Evolutionary conservation across 2,797 vertebrate species (phyloP).

Genomic region (Lepilemur ruficaudatus): DNA sequence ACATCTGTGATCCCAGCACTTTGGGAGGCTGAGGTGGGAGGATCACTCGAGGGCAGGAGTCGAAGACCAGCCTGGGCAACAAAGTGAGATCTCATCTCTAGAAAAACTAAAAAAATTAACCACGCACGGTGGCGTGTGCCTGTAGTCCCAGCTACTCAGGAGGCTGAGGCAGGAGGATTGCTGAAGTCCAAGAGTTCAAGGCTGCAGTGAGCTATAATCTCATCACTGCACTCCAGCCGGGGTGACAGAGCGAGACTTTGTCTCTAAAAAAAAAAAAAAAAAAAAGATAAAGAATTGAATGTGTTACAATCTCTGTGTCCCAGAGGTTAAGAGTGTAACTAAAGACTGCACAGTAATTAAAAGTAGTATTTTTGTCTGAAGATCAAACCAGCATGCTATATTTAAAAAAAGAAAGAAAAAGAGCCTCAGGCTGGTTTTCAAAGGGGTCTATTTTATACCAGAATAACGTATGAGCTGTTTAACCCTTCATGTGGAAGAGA

Average conservation of each 20-base stretch:
- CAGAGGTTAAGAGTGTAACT: slow-evolving; percentile 71
- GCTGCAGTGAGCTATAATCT: background rate
- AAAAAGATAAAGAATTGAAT: slow-evolving; percentile 74
- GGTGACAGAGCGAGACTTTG: background rate
- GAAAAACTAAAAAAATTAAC: background rate
- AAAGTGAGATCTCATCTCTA: background rate
- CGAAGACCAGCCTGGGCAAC: background rate
- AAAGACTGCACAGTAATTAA: slow-evolving; percentile 70
- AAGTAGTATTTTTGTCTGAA: slow-evolving; percentile 80
- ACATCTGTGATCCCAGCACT: background rate
- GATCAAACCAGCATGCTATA: slow-evolving; percentile 81
- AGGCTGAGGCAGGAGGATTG: background rate
- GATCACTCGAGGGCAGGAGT: background rate
- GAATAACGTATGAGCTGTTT: slow-evolving; percentile 59
- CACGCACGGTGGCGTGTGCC: background rate
- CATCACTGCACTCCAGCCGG: background rate
- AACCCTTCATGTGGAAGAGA: slow-evolving; percentile 69
- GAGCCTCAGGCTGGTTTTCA: slow-evolving; percentile 80
- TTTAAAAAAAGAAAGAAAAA: slow-evolving; percentile 26
- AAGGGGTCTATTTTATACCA: slow-evolving; percentile 78
- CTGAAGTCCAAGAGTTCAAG: background rate
- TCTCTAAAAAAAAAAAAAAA: no score
- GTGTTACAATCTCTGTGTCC: slow-evolving; percentile 60
- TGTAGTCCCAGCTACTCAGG: background rate
- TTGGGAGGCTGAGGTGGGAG: background rate